Base-by-base conservation (phyloP, 2,113 vertebrate species). In the Myiopsitta monachus region DNA sequence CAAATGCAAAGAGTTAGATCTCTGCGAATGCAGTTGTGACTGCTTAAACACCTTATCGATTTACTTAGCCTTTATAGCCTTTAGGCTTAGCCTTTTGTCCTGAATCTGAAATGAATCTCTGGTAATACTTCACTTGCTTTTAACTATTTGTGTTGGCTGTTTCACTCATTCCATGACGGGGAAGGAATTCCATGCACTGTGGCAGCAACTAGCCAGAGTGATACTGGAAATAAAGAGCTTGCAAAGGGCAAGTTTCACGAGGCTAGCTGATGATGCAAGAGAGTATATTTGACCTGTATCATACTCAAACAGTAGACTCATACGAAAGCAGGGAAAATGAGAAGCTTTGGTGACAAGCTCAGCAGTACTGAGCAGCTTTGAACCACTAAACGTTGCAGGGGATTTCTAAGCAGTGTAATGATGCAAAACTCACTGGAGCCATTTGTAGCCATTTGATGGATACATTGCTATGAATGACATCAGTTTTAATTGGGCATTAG, bases 11-110 rank as follows among this genome's bases (percentile, higher is more conserved):
- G 52, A 94, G 87, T 83, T 84, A 95, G 89, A 93, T 54, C 86
- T 92, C 73, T 72, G 87, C 66, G 88, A 93, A 90, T 46, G 67
- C 62, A 87, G 86, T 82, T 69, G 66, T 87, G 94, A 94, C 79
- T 91, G 88, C 87, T 94, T 94, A 91, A 96, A 94, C 70, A 94
- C 49, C 77, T 93, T 75, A 96, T 72, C 1, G 21, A 93, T 79
- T 95, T 61, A 57, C 74, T 92, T 52, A 79, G 89, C 81, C 83
- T 91, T 78, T 61, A 84, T 2, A 92, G 92, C 92, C 93, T 90
- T 91, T 88, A 79, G 91, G 91, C 88, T 94, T 87, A 82, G 86
- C 74, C 70, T 95, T 95, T 89, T 92, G 75, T 87, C 81, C 91
- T 74, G 77, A 88, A 83, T 80, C 77, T 59, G 36, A 70, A 92